Conservation (phyloP, 1,140 invertebrate species). For the Pseudachorutes palmiensis region DNA sequence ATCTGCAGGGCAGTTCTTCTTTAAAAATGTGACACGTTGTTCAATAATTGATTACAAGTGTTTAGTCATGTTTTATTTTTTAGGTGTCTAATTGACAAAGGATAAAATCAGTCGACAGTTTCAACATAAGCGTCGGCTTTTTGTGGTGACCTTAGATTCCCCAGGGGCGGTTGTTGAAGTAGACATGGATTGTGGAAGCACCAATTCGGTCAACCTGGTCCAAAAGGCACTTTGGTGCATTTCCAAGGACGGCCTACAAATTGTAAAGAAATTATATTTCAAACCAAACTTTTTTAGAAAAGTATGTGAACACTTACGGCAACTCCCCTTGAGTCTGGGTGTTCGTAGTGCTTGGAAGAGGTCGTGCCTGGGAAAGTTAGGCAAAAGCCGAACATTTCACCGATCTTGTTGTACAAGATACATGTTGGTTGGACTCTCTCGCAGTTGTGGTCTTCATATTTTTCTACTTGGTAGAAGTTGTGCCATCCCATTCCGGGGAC, state of each 20-base stretch:
- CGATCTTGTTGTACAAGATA: constrained; percentile 22
- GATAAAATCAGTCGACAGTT: too few species aligned
- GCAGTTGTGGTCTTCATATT: constrained; percentile 20
- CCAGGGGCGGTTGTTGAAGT: constrained; percentile 22
- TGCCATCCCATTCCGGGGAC: constrained; percentile 28
- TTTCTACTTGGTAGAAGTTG: constrained; percentile 26
- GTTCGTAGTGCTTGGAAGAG: constrained; percentile 10
- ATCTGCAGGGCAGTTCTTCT: too few species aligned
- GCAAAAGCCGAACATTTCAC: constrained; percentile 21
- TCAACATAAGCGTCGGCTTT: too few species aligned
- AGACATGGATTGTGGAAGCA: constrained; percentile 22
- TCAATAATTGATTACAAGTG: too few species aligned
- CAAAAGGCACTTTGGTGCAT: constrained; percentile 23
- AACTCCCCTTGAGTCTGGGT: not conserved
- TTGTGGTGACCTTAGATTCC: constrained; percentile 9
- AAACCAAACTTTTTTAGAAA: not conserved
- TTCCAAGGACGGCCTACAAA: constrained; percentile 18
- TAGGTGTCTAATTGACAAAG: too few species aligned
- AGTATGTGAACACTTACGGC: not conserved
- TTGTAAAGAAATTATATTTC: not conserved
- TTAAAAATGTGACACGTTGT: too few species aligned
- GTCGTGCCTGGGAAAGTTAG: constrained; percentile 18
- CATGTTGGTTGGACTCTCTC: constrained; percentile 28
- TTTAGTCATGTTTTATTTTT: too few species aligned
- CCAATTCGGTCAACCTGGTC: constrained; percentile 10